Base-by-base conservation (phyloP, 2,888 invertebrate species). In the Stenichneumon culpator region DNA sequence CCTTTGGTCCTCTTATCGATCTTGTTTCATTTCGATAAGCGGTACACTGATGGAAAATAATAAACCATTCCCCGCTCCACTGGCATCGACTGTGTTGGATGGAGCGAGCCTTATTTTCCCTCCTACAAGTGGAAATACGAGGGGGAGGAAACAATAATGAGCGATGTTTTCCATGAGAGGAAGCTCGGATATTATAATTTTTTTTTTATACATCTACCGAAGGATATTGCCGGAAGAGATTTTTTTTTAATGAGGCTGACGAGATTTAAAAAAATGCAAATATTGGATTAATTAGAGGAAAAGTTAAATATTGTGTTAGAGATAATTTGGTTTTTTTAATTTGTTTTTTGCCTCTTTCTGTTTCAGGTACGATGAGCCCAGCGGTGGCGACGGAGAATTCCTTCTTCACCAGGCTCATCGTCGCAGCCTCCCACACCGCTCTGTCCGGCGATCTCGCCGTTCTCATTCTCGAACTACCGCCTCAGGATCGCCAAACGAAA, bases 361-460 rank as follows among this genome's bases (percentile, higher is more conserved):
- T 89, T 89, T 2, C 69, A 92, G 92, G 89, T 73, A 89, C 87
- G 79, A 86, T 89, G 86, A 88, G 87, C 78, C 86, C 89, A 72
- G 89, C 87, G 44, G 63, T 88, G 87, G 87, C 90, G 60, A 88
- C 88, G 86, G 90, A 92, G 78, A 90, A 91, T 47, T 81, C 88
- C 52, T 79, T 85, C 25, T 87, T 88, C 44, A 90, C 93, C 47
- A 89, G 96, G 94, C 95, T 97, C 90, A 95, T 96, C 92, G 95
- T 97, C 89, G 97, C 97, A n/a, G 95, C 96, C 87, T 95, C 96
- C 68, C 96, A 97, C 92, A 96, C 96, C 83, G 97, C 97, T 44
- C 94, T 97, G 89, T 97, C 97, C 88, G 97, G 97, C 87, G 97
- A 97, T 94, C 95, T 97, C 83, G 96, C 96, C 92, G 95, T 97